Evolutionary conservation across 2,888 invertebrate genomes (phyloP).

Genomic region (Apamea epomidion): DNA sequence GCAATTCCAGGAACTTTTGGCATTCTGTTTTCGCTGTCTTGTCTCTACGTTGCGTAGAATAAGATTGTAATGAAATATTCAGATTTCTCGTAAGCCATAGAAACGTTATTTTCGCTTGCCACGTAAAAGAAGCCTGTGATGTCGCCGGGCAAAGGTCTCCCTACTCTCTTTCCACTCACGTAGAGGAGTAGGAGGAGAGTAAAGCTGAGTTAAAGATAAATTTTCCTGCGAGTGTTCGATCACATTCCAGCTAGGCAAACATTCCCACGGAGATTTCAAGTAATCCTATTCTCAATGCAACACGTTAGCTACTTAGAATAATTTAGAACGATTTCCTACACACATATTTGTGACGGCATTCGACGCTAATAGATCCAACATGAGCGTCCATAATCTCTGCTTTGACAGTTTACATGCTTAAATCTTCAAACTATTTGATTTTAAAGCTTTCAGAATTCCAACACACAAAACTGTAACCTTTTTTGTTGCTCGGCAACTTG

Average conservation of each 20-base stretch:
- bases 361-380: conserved; percentile 41
- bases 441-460: conserved; percentile 59
- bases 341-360: conserved; percentile 49
- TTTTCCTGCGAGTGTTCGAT: conserved; percentile 3
- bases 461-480: conserved; percentile 74
- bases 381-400: conserved; percentile 39
- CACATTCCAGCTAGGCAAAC: conserved; percentile 36
- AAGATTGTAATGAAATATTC: neutral
- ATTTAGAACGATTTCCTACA: conserved; percentile 49
- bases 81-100: neutral
- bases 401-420: conserved; percentile 53
- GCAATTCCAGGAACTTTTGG: neutral
- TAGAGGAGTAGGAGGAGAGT: no score
- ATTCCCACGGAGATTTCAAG: conserved; percentile 53
- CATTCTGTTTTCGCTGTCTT: neutral
- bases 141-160: neutral
- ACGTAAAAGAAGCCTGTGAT: neutral
- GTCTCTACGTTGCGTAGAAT: neutral
- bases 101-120: neutral
- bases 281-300: conserved; percentile 58
- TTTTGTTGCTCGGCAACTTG: conserved; percentile 76
- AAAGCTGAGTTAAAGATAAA: conserved; percentile 4
- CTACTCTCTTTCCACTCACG: neutral
- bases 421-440: conserved; percentile 46
- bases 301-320: conserved; percentile 53